Percentiles rank a stretch among this genome's conserved stretches.
Evolutionary conservation across 1,140 invertebrate genomes (phyloP).

Genomic region (Bathynomus jamesi): DNA sequence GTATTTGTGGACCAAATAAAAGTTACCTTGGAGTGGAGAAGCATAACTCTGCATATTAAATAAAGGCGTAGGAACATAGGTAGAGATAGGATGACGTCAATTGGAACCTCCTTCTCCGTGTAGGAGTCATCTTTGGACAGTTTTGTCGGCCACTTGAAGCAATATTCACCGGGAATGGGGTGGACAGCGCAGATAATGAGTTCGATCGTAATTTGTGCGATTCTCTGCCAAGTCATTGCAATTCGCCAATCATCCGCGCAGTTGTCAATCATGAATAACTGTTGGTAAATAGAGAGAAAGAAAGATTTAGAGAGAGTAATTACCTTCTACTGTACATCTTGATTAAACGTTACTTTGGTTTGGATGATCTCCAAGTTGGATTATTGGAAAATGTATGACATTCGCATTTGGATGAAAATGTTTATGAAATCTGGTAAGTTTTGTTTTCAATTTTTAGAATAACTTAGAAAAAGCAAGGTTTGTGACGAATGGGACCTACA

Average conservation of each 20-base stretch:
- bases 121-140: constrained; percentile 77
- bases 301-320: no score
- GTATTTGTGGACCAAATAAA: no score
- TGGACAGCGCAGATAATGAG: constrained; percentile 92
- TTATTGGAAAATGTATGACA: no score
- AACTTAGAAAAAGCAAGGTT: no score
- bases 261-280: constrained; percentile 99
- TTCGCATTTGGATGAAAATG: no score
- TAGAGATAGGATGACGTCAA: constrained; percentile 91
- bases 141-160: constrained; percentile 84
- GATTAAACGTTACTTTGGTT: no score
- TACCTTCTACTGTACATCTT: no score
- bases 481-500: no score
- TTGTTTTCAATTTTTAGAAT: no score
- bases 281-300: constrained; percentile 39
- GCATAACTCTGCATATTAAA: constrained; percentile 97
- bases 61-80: constrained; percentile 99
- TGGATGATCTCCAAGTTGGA: no score
- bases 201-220: constrained; percentile 86
- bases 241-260: constrained; percentile 99
- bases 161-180: constrained; percentile 92
- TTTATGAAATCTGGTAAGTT: no score
- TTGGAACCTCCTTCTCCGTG: constrained; percentile 70
- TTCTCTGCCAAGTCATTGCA: constrained; percentile 95
- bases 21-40: constrained; percentile 85